phyloP scores from a whole-genome alignment of 2,888 invertebrate genomes.

The Drosophila putrida region DNA sequence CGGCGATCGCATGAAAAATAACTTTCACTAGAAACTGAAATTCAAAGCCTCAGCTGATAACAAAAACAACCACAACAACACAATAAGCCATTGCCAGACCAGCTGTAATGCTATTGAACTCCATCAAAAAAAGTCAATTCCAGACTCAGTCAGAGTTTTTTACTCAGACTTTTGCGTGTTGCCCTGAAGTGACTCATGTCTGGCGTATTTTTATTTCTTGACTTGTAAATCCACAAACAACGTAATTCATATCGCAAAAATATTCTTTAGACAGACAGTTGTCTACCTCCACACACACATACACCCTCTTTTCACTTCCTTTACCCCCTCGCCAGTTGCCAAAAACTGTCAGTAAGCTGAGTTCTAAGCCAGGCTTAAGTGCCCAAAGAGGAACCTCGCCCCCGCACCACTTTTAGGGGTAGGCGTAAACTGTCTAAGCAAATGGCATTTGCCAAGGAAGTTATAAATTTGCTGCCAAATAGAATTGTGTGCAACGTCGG shows the following conservation, averaged over 20 bases:
- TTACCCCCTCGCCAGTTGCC: not conserved
- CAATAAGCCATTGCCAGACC: slow-evolving; percentile 16
- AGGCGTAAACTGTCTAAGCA: slow-evolving; percentile 80
- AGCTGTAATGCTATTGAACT: slow-evolving; percentile 30
- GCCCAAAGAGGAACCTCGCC: slow-evolving; percentile 45
- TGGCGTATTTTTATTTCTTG: slow-evolving; percentile 2
- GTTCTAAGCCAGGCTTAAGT: slow-evolving; percentile 72
- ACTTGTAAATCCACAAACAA: slow-evolving; percentile 21
- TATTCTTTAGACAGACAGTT: slow-evolving; percentile 37
- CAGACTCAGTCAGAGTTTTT: slow-evolving; percentile 4
- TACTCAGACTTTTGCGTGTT: slow-evolving; percentile 11
- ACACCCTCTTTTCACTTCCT: not conserved
- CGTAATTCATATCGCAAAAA: slow-evolving; percentile 41
- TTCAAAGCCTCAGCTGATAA: slow-evolving; percentile 56
- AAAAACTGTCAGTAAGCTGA: slow-evolving; percentile 52
- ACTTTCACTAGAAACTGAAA: slow-evolving; percentile 78
- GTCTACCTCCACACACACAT: not conserved
- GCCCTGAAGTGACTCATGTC: slow-evolving; percentile 42
- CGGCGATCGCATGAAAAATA: slow-evolving; percentile 66
- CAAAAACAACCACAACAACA: slow-evolving; percentile 37
- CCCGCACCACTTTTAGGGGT: slow-evolving; percentile 56
- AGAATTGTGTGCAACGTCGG: slow-evolving; percentile 60
- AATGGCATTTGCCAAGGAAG: slow-evolving; percentile 80
- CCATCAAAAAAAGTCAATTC: not conserved
- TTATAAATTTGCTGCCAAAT: slow-evolving; percentile 79